Evolutionary conservation across 2,797 vertebrate species (phyloP).

Genomic region (Phoeniculus purpureus): DNA sequence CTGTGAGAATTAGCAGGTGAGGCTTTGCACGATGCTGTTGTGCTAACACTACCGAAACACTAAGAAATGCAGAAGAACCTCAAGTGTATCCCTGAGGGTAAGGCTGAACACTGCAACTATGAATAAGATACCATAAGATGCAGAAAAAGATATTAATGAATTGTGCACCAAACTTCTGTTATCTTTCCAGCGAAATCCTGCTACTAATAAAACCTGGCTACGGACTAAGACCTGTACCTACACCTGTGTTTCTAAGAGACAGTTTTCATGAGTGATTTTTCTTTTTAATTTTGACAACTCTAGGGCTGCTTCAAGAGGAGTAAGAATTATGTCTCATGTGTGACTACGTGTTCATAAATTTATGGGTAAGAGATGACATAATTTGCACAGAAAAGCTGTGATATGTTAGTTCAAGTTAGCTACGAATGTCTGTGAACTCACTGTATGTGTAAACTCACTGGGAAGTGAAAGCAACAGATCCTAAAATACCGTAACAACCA

Average conservation of each 20-base stretch:
- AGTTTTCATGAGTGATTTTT: background rate
- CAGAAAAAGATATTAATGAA: background rate
- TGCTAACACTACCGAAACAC: background rate
- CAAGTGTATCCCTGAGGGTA: accelerated
- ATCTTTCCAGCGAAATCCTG: background rate
- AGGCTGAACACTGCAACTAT: background rate
- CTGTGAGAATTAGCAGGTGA: background rate
- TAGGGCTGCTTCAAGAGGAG: background rate
- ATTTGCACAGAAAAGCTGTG: background rate
- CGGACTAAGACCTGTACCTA: background rate
- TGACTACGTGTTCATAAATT: background rate
- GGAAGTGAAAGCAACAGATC: background rate
- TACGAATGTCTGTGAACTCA: background rate
- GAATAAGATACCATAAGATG: background rate
- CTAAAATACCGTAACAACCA: background rate
- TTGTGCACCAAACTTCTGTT: background rate
- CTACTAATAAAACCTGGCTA: background rate
- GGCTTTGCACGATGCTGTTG: background rate
- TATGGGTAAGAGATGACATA: background rate
- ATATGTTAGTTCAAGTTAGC: background rate
- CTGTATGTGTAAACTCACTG: background rate
- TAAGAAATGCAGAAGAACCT: background rate
- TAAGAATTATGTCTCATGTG: background rate
- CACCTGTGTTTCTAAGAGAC: background rate
- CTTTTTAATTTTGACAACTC: background rate